Evolutionary conservation across 2,797 vertebrate genomes (phyloP).

Genomic region (Dermochelys coriacea): DNA sequence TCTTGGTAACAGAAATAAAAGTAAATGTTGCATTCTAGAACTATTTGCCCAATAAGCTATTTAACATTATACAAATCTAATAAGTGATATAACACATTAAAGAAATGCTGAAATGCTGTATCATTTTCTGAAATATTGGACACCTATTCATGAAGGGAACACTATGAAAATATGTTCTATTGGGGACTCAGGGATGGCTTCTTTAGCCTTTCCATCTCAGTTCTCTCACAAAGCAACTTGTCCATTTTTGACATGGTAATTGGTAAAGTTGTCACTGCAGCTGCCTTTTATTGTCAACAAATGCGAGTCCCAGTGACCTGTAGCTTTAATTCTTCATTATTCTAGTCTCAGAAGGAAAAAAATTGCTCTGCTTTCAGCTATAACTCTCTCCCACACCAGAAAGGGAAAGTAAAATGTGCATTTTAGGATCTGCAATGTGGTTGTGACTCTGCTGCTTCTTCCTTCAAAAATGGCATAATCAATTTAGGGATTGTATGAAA

Average conservation of each 20-base stretch:
- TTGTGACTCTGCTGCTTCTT: rapidly evolving
- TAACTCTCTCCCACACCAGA: rapidly evolving
- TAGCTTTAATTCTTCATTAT: constrained; percentile 50
- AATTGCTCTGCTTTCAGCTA: constrained; percentile 26
- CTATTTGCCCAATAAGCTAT: background rate
- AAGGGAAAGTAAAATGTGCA: background rate
- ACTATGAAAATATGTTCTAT: background rate
- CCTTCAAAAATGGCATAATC: background rate
- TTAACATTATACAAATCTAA: background rate
- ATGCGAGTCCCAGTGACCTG: constrained; percentile 22
- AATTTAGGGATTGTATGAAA: background rate
- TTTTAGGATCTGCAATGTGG: background rate
- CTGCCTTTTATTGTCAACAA: constrained; percentile 65
- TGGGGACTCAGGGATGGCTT: background rate
- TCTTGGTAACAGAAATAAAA: background rate
- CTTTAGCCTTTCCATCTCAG: background rate
- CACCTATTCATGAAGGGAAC: rapidly evolving
- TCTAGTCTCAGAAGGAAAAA: background rate
- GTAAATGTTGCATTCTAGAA: constrained; percentile 23
- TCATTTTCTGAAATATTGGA: background rate
- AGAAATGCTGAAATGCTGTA: background rate
- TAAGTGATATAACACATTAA: background rate
- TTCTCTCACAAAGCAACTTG: constrained; percentile 17
- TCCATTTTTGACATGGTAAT: constrained; percentile 40
- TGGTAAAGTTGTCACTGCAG: constrained; percentile 38